Percentiles rank a stretch among this genome's conserved stretches.
Conservation (phyloP, 1,140 invertebrate species). For the Orchesella cincta region DNA sequence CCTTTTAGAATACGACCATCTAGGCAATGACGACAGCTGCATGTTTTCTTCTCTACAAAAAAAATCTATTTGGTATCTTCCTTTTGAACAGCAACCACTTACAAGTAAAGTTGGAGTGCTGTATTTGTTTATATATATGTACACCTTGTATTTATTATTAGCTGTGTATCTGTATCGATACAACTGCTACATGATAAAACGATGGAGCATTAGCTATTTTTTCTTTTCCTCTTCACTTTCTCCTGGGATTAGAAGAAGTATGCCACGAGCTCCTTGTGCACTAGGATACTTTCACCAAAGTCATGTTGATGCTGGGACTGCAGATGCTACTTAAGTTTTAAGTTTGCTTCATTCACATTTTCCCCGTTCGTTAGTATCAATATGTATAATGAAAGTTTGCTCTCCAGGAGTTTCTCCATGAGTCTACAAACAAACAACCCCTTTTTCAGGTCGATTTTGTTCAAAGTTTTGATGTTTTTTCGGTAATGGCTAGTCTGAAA, state of each 20-base stretch:
- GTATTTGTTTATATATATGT: neutral
- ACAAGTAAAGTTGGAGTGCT: neutral
- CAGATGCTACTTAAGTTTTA: neutral
- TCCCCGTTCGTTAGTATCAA: neutral
- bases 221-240: neutral
- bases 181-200: neutral
- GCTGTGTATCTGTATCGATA: neutral
- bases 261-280: neutral
- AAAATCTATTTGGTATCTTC: neutral
- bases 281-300: neutral
- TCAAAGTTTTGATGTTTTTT: no score
- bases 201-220: neutral
- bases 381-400: neutral
- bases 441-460: no score
- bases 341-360: neutral
- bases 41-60: neutral
- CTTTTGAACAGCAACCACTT: neutral
- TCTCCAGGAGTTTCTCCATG: no score
- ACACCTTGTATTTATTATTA: neutral
- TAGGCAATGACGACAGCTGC: no score
- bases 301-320: neutral
- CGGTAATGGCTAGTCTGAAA: no score
- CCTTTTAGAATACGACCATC: constrained; percentile 26
- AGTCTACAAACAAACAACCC: no score
- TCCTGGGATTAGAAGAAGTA: neutral